These are phyloP conservation scores for Rhingia rostrata DNA, from an alignment of 2,888 invertebrate species.

Conservation along the genomic window DNA sequence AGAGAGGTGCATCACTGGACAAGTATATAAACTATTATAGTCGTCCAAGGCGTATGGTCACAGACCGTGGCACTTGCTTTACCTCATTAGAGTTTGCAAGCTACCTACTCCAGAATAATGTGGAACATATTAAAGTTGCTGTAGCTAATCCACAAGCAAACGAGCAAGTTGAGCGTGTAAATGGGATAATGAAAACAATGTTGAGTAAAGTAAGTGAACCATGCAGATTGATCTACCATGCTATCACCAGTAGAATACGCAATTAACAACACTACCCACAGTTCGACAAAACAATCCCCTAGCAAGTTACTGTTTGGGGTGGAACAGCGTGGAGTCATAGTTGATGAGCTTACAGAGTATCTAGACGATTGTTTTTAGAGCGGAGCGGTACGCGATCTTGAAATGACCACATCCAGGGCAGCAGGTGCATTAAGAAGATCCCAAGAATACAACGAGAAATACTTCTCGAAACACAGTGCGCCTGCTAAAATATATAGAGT, in stretches of 20 bases:
- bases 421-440: too few species aligned
- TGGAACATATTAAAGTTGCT: constrained; percentile 7
- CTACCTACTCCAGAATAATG: constrained; percentile 57
- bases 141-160: not conserved
- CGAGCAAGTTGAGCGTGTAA: not conserved
- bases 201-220: constrained; percentile 3
- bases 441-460: too few species aligned
- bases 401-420: too few species aligned
- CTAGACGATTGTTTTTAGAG: too few species aligned
- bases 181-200: not conserved
- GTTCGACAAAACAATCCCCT: too few species aligned
- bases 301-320: too few species aligned
- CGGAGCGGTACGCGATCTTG: too few species aligned
- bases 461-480: too few species aligned
- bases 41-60: constrained; percentile 6
- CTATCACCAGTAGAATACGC: not conserved
- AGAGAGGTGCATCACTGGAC: constrained; percentile 3
- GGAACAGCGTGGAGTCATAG: too few species aligned
- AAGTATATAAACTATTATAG: constrained; percentile 15
- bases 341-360: too few species aligned
- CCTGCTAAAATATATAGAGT: too few species aligned
- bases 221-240: constrained; percentile 2
- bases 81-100: constrained; percentile 32
- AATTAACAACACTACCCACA: too few species aligned
- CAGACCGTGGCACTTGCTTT: constrained; percentile 32